Evolutionary conservation across 2,888 invertebrate species (phyloP), one percentile per base, ranked within the genome.

Genomic region (Carterocephalus palaemon): DNA sequence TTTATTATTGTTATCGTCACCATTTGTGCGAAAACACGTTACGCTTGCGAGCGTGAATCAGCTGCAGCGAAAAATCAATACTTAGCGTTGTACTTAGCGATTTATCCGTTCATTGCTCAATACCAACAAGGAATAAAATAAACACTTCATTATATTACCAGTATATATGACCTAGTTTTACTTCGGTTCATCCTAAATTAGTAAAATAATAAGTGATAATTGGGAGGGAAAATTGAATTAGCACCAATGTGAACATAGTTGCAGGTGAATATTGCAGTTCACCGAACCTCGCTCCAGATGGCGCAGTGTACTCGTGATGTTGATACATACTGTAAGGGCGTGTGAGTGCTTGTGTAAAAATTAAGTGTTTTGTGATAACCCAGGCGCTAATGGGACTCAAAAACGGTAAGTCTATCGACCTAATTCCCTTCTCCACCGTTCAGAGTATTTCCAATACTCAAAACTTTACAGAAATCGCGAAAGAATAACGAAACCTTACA

Each of bases 241-340:
- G 64, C 60, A 67, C 57, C 56, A 56, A 53, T 57, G 68, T 76
- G 79, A 77, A 79, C 43, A 39, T 75, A 73, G 80, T 63, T 51
- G 63, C 75, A 74, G 68, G 70, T 75, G 52, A 60, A 59, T 52
- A 54, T 49, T 28, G 32, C 45, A 51, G 45, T 54, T 48, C 41
- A 42, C 49, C 58, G 54, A 60, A 57, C 51, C 67, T 59, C 57
- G 53, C 79, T 62, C 71, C 77, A 85, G 86, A 80, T 77, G 84
- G 81, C 84, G 85, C 78, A 82, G 81, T 79, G 72, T 78, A 72
- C 75, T 74, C 83, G 84, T 85, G 82, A 84, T 85, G 82, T 84
- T 83, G 77, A 78, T 82, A 74, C 81, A 75, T 75, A 75, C 70
- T 60, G 78, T 76, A 78, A 75, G 85, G 86, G 87, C 85, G 87